phyloP scores from a whole-genome alignment of 2,797 vertebrate genomes.

The Paratrypauchen microcephalus region DNA sequence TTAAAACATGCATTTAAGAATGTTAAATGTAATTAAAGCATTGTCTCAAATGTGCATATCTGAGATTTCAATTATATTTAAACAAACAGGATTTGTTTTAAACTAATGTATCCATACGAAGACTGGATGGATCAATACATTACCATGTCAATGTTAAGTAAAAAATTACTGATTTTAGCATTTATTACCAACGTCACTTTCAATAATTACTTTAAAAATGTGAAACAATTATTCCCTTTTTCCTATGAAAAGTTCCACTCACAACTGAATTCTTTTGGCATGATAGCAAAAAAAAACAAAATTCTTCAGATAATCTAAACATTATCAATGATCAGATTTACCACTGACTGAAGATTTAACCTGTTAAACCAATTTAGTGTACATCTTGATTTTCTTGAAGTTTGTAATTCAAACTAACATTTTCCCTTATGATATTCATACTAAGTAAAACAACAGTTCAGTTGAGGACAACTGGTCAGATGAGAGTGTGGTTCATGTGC shows the following conservation, averaged over 20 bases:
- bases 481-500: background rate
- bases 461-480: background rate
- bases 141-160: background rate
- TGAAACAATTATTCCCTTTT: background rate
- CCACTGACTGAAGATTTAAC: slow-evolving; percentile 46
- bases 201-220: background rate
- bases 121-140: background rate
- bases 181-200: background rate
- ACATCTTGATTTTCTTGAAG: slow-evolving; percentile 17
- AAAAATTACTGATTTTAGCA: background rate
- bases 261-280: background rate
- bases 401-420: slow-evolving; percentile 2
- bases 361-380: slow-evolving; percentile 28
- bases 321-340: slow-evolving; percentile 37
- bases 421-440: slow-evolving; percentile 13
- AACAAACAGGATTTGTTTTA: background rate
- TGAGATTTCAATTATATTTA: background rate
- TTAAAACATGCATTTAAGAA: slow-evolving; percentile 33
- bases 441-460: background rate
- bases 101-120: background rate
- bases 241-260: background rate
- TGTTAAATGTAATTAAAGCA: background rate
- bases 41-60: slow-evolving; percentile 3
- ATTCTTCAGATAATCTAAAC: background rate
- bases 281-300: background rate